Percentiles rank a stretch among this genome's conserved stretches.
These are phyloP conservation scores for Meandrina meandrites DNA, from an alignment of 92 coral and sea anemone genomes.

Conservation along the genomic window DNA sequence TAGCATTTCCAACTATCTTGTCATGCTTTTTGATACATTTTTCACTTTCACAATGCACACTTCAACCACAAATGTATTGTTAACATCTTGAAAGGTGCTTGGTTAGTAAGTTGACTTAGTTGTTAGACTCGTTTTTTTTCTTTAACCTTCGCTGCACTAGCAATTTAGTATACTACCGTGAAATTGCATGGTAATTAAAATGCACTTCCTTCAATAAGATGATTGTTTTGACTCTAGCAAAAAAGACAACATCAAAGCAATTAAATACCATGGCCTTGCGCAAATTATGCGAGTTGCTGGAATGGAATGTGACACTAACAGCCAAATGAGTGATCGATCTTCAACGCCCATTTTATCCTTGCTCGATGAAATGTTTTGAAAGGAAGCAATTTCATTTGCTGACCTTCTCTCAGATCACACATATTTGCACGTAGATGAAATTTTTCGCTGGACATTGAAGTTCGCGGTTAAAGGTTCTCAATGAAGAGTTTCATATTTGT, in stretches of 20 bases:
- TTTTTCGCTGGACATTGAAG: not conserved
- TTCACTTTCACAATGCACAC: not conserved
- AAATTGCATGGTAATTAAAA: not conserved
- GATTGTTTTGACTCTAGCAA: slow-evolving; percentile 2
- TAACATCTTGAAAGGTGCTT: not conserved
- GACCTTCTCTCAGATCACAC: not conserved
- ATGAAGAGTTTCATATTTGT: not conserved
- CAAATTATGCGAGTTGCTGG: not conserved
- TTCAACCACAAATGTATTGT: not conserved
- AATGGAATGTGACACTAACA: slow-evolving; percentile 19
- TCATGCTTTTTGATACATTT: slow-evolving; percentile 5
- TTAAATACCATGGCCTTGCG: slow-evolving; percentile 12
- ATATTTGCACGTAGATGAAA: not conserved
- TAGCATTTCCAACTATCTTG: not conserved
- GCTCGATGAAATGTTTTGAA: not conserved
- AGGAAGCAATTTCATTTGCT: not conserved
- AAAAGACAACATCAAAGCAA: not conserved
- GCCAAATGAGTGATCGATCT: slow-evolving; percentile 7
- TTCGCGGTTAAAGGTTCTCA: not conserved
- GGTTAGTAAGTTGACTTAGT: not conserved
- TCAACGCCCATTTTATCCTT: not conserved
- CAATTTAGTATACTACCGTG: not conserved
- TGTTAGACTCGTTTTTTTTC: not conserved
- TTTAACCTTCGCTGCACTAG: not conserved
- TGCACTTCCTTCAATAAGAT: not conserved